phyloP scores from a whole-genome alignment of 2,888 invertebrate species.

The Drosophila nigricruria region DNA sequence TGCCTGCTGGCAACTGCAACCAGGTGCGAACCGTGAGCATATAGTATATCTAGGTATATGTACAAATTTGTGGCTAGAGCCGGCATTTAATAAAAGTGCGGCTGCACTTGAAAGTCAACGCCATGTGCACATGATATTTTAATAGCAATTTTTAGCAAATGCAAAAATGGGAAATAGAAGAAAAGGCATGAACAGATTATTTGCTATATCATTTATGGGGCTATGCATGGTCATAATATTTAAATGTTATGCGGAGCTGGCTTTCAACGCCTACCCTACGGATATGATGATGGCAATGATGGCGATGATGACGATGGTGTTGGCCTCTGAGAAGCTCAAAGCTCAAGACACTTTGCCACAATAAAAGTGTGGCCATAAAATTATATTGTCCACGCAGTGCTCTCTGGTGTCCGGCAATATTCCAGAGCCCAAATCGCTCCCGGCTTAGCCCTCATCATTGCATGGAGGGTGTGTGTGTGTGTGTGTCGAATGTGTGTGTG shows the following conservation, averaged over 20 bases:
- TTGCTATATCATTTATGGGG: constrained; percentile 73
- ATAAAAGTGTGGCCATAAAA: constrained; percentile 79
- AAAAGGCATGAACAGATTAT: constrained; percentile 37
- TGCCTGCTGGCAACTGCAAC: constrained; percentile 16
- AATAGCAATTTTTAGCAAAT: constrained; percentile 29
- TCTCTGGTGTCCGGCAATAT: constrained; percentile 44
- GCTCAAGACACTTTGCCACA: constrained; percentile 72
- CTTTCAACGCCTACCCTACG: constrained; percentile 63
- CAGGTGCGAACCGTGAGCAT: constrained; percentile 29
- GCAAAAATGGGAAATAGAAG: not conserved
- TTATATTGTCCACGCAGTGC: constrained; percentile 73
- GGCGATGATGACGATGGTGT: constrained; percentile 37
- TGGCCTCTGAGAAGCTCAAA: constrained; percentile 43
- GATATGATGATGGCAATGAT: constrained; percentile 31
- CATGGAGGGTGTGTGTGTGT: constrained; percentile 22
- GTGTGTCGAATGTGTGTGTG: constrained; percentile 29
- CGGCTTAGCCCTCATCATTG: constrained; percentile 44
- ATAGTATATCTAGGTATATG: constrained; percentile 27
- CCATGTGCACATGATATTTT: constrained; percentile 50
- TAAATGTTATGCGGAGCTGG: constrained; percentile 69
- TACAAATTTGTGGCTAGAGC: constrained; percentile 59
- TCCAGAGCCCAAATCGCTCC: constrained; percentile 36
- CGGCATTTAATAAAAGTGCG: constrained; percentile 67
- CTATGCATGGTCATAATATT: constrained; percentile 67
- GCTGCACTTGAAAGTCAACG: constrained; percentile 60